Evolutionary conservation across 2,113 vertebrate genomes (phyloP), one percentile per base, ranked within the genome.

Genomic region (Neotoma lepida): DNA sequence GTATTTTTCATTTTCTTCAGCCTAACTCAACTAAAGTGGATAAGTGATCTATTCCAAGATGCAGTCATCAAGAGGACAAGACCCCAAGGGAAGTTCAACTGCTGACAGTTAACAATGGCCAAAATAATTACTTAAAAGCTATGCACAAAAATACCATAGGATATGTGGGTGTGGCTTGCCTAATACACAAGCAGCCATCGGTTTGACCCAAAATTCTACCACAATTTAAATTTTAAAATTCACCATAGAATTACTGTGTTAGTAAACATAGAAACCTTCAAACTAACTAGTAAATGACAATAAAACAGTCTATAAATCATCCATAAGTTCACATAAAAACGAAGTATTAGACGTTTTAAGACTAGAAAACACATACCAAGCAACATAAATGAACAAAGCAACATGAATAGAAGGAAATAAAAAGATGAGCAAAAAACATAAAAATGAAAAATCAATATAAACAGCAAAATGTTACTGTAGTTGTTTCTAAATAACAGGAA

Each of bases 401-500:
- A 91, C 7, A 95, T 12, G 81, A 0, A 81, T 3, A 90, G 54
- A 20, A 91, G 20, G 74, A 77, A 96, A 88, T 95, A 30, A 44
- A 68, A 51, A 63, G n/a, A 51, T 35, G 20, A 92, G 28, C 3
- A 30, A 30, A 95, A 95, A 89, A 44, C 35, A 88, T 56, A 90
- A 4, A 96, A 77, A 46, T 39, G 17, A 90, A 54, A 10, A 95
- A 78, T 86, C 26, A 88, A 1, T 88, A 84, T 13, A 90, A 13
- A 88, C 0, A 95, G 17, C 13, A 85, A 96, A 91, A 84, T 35
- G 18, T 56, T 82, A 88, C 84, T 87, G n/a, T 35, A 9, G 3
- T n/a, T 92, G 91, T 80, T 92, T 77, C 71, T 90, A 96, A 85
- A 92, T 58, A 92, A 24, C 54, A 82, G n/a, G 12, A 74, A 92